Base-by-base conservation (phyloP, 2,797 vertebrate species). In the Acanthopagrus latus region DNA sequence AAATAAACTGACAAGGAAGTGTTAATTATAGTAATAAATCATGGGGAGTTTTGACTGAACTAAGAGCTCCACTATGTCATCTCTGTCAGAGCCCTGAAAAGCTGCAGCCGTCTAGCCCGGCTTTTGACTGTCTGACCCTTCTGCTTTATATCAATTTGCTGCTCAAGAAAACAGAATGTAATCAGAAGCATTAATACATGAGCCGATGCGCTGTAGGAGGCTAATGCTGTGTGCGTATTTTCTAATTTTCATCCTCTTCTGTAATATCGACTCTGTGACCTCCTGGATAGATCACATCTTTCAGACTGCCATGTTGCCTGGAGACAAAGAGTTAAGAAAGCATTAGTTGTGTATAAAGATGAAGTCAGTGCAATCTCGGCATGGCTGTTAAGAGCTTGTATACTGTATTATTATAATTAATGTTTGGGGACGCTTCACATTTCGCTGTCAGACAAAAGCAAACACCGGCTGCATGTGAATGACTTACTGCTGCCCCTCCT, bases 371-470 rank as follows among this genome's bases (percentile, higher is more conserved):
- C 46, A 75, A 73, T 64, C 69, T 58, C 75, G 68, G 46, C 63
- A 1, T 55, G 54, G 56, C 71, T 88, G 64, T 70, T 83, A 75
- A 76, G 3, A 50, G 71, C 43, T 44, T 16, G 52, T 73, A 55
- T 33, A 38, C 56, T 73, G 71, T 63, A 13, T 48, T 65, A 44
- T 8, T 64, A 16, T 80, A 17, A 64, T 76, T 79, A 65, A 65
- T 64, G 21, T 82, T 71, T 21, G 68, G 67, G 38, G 50, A 73
- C 5, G 52, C 54, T 5, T n/a, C 62, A 21, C 29, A 43, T 55
- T 38, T n/a, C 23, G 9, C 48, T 41, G 18, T 56, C 58, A 17
- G n/a, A 71, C 65, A 33, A 56, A 33, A 72, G 29, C 29, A 14
- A 23, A 9, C 64, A 60, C 18, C 1, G 17, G n/a, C 54, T 47